Base-by-base conservation (phyloP, 1,140 invertebrate genomes). In the Caenorhabditis latens region DNA sequence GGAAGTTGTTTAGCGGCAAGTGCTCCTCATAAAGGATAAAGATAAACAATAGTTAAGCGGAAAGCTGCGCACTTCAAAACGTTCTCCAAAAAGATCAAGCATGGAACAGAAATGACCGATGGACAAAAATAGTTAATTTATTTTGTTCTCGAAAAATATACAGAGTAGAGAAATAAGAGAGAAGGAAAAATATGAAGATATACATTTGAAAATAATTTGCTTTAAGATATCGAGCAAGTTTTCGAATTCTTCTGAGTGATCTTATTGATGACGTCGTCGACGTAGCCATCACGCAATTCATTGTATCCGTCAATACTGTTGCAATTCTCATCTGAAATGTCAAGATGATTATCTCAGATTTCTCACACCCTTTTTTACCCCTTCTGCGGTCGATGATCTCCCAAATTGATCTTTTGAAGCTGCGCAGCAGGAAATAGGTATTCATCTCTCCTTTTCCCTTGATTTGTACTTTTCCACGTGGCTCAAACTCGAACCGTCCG, bases 381-480 rank as follows among this genome's bases (percentile, higher is more conserved):
- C 91, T 83, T 50, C 65, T 53, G 50, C 86, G 75, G 24, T 86
- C 88, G 48, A 92, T 90, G 19, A 92, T 92, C 88, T 92, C 91
- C 91, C 91, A 92, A 61, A 92, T 88, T 40, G 92, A 92, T 58
- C 90, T 91, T 71, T 92, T 92, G 55, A 83, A 88, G 32, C 89
- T 90, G 65, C 87, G 71, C 24, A 82, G 7, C 19, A 92, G 63
- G 58, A 92, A 92, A 75, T 89, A 92, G 6, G 91, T 92, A 21
- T 90, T 83, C 91, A 92, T 92, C 50, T 90, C 84, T 3, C 91
- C 91, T 63, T 92, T 92, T 48, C 91, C 92, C 85, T 92, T 92
- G 63, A 92, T 92, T 82, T 88, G 90, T n/a, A 92, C 87, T 46
- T 87, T 89, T n/a, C 91, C 91, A 19, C 91, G 89, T 67, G 89